Evolutionary conservation across 2,888 invertebrate species (phyloP).

Genomic region (Adineta ricciae): DNA sequence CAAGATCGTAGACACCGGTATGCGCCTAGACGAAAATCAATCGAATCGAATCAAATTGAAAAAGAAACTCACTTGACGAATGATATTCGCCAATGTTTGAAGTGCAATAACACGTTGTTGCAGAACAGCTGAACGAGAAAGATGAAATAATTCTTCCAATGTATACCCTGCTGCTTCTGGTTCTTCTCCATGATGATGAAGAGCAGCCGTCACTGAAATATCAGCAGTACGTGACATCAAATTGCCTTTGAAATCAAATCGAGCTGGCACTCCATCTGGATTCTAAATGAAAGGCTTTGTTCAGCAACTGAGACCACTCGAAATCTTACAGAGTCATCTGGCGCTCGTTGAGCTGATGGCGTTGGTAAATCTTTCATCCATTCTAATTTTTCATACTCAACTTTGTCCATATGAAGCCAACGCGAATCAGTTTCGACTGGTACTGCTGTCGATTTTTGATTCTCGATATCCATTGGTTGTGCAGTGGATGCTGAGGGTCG

Average conservation of each 20-base stretch:
- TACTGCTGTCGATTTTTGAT: conserved; percentile 36
- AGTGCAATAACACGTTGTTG: conserved; percentile 75
- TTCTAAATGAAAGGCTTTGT: neutral
- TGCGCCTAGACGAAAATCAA: conserved; percentile 41
- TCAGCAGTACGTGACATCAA: conserved; percentile 52
- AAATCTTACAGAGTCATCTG: conserved; percentile 37
- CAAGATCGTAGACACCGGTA: conserved; percentile 64
- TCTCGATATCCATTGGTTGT: neutral
- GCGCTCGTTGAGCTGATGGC: conserved; percentile 35
- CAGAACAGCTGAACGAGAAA: conserved; percentile 61
- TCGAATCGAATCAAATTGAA: neutral
- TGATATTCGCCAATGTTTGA: conserved; percentile 66
- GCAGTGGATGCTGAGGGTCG: neutral
- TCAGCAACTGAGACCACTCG: neutral
- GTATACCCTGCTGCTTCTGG: conserved; percentile 72
- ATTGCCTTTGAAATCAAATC: conserved; percentile 50
- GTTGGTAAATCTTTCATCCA: conserved; percentile 70
- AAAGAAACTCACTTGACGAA: conserved; percentile 44
- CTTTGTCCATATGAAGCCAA: conserved; percentile 74
- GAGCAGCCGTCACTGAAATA: conserved; percentile 57
- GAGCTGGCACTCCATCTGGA: conserved; percentile 30
- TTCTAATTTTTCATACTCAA: conserved; percentile 73
- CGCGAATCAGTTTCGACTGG: conserved; percentile 49
- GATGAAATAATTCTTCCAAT: conserved; percentile 71
- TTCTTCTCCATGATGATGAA: conserved; percentile 87